Percentiles rank a stretch among this genome's conserved stretches.
These are phyloP conservation scores for Euura saliciscinereae DNA, from an alignment of 1,140 invertebrate genomes.

Conservation along the genomic window DNA sequence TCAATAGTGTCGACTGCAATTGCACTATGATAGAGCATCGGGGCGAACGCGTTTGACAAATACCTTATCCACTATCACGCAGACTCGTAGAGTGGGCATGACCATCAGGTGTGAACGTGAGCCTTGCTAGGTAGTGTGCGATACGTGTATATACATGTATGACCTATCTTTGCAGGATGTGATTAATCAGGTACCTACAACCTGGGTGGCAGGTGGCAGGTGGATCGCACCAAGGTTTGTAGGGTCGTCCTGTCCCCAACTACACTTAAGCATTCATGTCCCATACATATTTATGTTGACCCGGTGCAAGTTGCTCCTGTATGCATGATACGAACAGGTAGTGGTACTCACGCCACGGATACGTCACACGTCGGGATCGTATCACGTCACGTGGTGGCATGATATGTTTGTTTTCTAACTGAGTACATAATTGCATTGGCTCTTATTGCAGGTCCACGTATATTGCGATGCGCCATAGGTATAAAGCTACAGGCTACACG, in stretches of 20 bases:
- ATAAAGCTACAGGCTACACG: background rate
- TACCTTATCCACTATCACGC: too few species aligned
- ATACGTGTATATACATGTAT: too few species aligned
- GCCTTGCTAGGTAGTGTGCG: background rate
- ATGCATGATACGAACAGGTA: background rate
- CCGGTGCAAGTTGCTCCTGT: constrained; percentile 32
- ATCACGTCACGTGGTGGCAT: constrained; percentile 18
- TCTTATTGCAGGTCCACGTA: background rate
- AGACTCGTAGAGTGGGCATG: background rate
- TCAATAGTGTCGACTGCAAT: too few species aligned
- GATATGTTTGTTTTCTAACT: constrained; percentile 45
- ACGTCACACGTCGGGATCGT: constrained; percentile 17
- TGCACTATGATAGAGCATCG: too few species aligned
- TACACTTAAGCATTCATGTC: constrained; percentile 53
- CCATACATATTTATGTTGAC: constrained; percentile 55
- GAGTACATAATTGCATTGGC: constrained; percentile 24
- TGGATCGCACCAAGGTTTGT: constrained; percentile 23
- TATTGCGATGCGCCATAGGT: background rate
- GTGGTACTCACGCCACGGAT: background rate
- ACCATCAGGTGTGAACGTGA: constrained; percentile 1
- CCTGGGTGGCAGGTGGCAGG: background rate
- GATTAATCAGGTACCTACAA: background rate
- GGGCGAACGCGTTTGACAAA: too few species aligned
- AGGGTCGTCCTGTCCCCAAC: constrained; percentile 14
- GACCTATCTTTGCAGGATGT: background rate